Conservation (phyloP, 2,113 vertebrate genomes). For the Ciconia stormi region DNA sequence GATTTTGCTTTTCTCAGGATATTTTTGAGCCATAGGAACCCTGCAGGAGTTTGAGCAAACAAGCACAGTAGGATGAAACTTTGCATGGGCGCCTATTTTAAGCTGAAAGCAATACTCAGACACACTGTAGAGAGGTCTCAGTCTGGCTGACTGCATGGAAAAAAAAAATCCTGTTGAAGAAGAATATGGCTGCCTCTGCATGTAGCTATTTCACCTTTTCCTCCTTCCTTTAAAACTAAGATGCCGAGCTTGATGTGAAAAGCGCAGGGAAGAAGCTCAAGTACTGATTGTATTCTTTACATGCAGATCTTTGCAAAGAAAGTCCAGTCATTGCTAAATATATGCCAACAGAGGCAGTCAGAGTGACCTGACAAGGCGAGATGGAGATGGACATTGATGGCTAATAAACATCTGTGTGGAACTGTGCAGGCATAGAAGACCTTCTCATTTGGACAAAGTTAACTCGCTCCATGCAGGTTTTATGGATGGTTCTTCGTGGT, state of each 20-base stretch:
- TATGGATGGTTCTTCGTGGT: slow-evolving; percentile 77
- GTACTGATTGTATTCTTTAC: slow-evolving; percentile 92
- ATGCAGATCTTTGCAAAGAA: slow-evolving; percentile 94
- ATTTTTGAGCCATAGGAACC: slow-evolving; percentile 75
- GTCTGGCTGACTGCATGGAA: slow-evolving; percentile 82
- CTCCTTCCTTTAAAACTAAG: slow-evolving; percentile 78
- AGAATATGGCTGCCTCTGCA: slow-evolving; percentile 84
- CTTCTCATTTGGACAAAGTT: slow-evolving; percentile 83
- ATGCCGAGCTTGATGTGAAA: slow-evolving; percentile 78
- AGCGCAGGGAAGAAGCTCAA: slow-evolving; percentile 83
- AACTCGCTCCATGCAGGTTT: slow-evolving; percentile 81
- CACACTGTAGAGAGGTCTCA: slow-evolving; percentile 71
- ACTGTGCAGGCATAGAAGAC: slow-evolving; percentile 79
- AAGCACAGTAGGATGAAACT: slow-evolving; percentile 72
- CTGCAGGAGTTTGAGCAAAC: slow-evolving; percentile 72
- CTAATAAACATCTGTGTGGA: slow-evolving; percentile 83
- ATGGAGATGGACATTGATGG: slow-evolving; percentile 81
- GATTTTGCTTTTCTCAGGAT: slow-evolving; percentile 80
- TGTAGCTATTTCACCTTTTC: slow-evolving; percentile 80
- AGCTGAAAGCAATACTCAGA: slow-evolving; percentile 77
- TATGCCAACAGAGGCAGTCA: slow-evolving; percentile 92
- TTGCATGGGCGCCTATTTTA: slow-evolving; percentile 75
- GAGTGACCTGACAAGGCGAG: slow-evolving; percentile 87
- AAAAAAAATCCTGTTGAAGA: slow-evolving; percentile 76
- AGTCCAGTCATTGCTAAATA: slow-evolving; percentile 92